Base-by-base conservation (phyloP, 2,797 vertebrate species). In the Microctenopoma steveboyesi region DNA sequence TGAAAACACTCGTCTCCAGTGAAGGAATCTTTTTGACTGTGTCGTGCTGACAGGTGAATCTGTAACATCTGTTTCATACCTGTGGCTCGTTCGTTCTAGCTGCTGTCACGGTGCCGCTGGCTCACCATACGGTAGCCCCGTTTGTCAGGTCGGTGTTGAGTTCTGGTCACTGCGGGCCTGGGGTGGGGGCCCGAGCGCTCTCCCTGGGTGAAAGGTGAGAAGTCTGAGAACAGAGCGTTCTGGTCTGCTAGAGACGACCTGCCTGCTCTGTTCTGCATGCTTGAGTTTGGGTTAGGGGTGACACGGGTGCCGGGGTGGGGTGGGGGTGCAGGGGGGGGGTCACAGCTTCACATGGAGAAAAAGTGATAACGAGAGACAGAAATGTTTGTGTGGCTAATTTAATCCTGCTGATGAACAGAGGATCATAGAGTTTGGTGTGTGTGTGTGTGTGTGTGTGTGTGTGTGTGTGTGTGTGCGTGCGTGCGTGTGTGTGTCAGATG, bases 171-270 rank as follows among this genome's bases (percentile, higher is more conserved):
- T 46, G 48, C 43, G 49, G 86, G 83, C 84, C 84, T 85, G 39
- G 39, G 22, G 22, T 22, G 33, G 68, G 81, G 88, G 69, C 72
- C 80, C 56, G 40, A 76, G 84, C 86, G 81, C 88, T 90, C 83
- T 88, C 76, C 85, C 76, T 47, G 79, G 90, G 90, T 91, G 92
- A 92, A 93, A 93, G 91, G 92, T 92, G 92, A 93, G 91, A 91
- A 92, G 88, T 89, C 92, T 92, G 91, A 92, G 92, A 93, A 92
- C 89, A 54, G 83, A 83, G 86, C 52, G 87, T 92, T 93, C 88
- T 86, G 89, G 89, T 92, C 91, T 89, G 89, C 79, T 86, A 37
- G 81, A 87, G 83, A 84, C 69, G 87, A 90, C 87, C 88, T 84
- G 87, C 82, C 56, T 84, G 84, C 88, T 89, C 90, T 80, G 90